Base-by-base conservation (phyloP, 2,113 vertebrate species). In the Scomber japonicus region DNA sequence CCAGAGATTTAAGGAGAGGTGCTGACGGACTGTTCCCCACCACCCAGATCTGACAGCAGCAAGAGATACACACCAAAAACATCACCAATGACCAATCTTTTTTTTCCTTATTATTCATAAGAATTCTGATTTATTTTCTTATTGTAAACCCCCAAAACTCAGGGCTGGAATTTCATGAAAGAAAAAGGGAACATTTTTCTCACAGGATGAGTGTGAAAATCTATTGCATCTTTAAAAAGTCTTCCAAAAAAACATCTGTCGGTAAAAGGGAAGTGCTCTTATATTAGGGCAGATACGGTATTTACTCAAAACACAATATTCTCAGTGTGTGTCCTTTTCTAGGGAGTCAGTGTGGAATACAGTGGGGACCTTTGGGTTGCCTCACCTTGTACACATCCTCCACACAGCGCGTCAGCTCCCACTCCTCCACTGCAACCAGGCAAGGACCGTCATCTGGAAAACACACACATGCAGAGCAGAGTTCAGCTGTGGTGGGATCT, bases 311-410 rank as follows among this genome's bases (percentile, higher is more conserved):
- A 40, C 35, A 40, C 35, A 9, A 40, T 7, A 9, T 40, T 40
- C 35, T 40, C 35, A 40, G 35, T 40, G 35, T 40, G 7, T 40
- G 35, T 2, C 35, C 35, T 40, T 40, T 40, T 40, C 35, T 9
- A 40, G 35, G 31, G 31, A 35, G 5, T 35, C 31, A 35, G 31
- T 35, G 31, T 35, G 31, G 3, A 35, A 35, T 35, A 35, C 31
- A 35, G 7, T 40, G 35, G 35, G 9, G 35, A 40, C 10, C 2
- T 45, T 21, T 3, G 21, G 19, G 19, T 19, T 2, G 48, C 30
- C 2, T 92, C 85, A 99, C 98, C 96, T 99, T 99, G 89, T 95
- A 94, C 3, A 97, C 60, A 44, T 97, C 97, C 71, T 98, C 97
- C 59, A 99, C 79, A 54, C 97, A 98, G n/a, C 80, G 86, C 0